phyloP scores from a whole-genome alignment of 2,888 invertebrate species.

The Heliothis peltigera region DNA sequence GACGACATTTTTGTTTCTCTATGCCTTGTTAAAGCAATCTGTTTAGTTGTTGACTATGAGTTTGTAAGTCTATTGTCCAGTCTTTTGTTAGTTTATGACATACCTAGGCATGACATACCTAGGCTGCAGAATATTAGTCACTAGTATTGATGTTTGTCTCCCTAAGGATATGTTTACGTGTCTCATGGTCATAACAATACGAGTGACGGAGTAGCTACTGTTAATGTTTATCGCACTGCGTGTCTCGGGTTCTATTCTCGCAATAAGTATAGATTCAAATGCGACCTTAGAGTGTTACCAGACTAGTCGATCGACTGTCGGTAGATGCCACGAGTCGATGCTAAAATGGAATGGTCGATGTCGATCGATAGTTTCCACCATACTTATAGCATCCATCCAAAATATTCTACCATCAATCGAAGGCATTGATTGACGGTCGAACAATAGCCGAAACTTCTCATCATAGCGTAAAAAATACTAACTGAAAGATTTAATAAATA shows the following conservation, averaged over 20 bases:
- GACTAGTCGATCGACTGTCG: too few species aligned
- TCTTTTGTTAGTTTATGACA: background rate
- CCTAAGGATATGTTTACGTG: background rate
- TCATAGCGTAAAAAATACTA: too few species aligned
- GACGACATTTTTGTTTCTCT: background rate
- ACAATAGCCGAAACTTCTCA: too few species aligned
- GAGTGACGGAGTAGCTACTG: background rate
- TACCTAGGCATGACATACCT: background rate
- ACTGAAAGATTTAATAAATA: too few species aligned
- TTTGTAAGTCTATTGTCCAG: background rate
- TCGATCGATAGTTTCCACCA: too few species aligned
- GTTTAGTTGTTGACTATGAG: background rate
- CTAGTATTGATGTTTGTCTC: background rate
- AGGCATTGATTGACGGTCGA: too few species aligned
- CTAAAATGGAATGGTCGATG: too few species aligned
- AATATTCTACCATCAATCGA: too few species aligned
- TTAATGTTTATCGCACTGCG: background rate
- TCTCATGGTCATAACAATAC: background rate
- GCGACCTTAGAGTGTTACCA: too few species aligned
- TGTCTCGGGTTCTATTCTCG: background rate
- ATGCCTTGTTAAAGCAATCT: background rate
- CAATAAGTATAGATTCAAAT: background rate
- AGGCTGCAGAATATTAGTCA: constrained; percentile 1
- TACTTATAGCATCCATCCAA: too few species aligned
- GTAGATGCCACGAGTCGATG: too few species aligned